Base-by-base conservation (phyloP, 2,797 vertebrate genomes). In the Gastrophryne carolinensis region DNA sequence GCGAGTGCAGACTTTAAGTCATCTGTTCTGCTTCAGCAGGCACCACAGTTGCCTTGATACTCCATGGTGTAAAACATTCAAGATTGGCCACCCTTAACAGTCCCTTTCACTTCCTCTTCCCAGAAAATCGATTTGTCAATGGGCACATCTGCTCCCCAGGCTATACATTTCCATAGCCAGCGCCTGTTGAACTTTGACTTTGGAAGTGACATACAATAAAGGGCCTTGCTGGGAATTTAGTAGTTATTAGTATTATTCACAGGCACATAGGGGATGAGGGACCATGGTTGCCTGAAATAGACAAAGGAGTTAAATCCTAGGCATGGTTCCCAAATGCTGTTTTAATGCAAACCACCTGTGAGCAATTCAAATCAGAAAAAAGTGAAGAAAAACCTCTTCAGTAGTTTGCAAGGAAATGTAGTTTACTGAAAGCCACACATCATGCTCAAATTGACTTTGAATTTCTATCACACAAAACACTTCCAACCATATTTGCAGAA, bases 81-180 rank as follows among this genome's bases (percentile, higher is more conserved):
- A 30, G 50, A 50, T 24, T 58, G 27, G 61, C 39, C 41, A 37
- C 39, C 57, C 19, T 54, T 19, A 26, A n/a, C 44, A 62, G 21
- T 56, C 56, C 32, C 75, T 68, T 37, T 15, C 24, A 35, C 35
- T 27, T 61, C 35, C 56, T 49, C 52, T 72, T 39, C 61, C 39
- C 30, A 37, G 24, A 29, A 72, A 66, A 72, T 72, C 68, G 68
- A 78, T 78, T 58, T 65, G 35, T 78, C 75, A 78, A 78, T 78
- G 75, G 75, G 53, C 68, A 72, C 68, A 78, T 78, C 75, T 78
- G 68, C 68, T 66, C 75, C 68, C 52, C 23, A 39, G 52, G 68
- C 23, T 13, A 50, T 24, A 17, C 41, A 72, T 78, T 72, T 58
- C 75, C 68, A 65, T 77, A 71, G 58, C 50, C 50, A 71, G 67